Base-by-base conservation (phyloP, 2,888 invertebrate species). In the Maniola hyperantus region DNA sequence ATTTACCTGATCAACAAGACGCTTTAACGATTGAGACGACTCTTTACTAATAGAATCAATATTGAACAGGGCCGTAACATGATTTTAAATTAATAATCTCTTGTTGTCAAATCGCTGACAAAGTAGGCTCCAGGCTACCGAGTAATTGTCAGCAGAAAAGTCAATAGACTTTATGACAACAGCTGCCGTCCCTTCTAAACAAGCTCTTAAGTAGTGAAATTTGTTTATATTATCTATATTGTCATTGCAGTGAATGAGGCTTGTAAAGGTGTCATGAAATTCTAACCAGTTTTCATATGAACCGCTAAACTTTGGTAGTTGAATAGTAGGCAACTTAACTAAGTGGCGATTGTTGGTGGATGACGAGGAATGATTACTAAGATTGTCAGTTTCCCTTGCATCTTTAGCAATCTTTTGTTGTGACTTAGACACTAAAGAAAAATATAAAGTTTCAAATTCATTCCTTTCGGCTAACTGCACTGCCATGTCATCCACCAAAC, bases 251-350 rank as follows among this genome's bases (percentile, higher is more conserved):
- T 55, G 50, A 7, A 78, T 73, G 11, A 76, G 50, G 5, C 36
- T 50, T 10, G 20, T 50, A 15, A 36, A 61, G 0, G 18, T 61
- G 34, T 61, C 61, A 11, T 18, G 61, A 10, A 50, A 61, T 11
- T 61, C 61, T 0, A 75, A 55, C 75, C 76, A 76, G 26, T 71
- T 73, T 1, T 67, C 65, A 63, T 73, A 74, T 6, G 44, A 65
- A 13, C 74, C 76, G 36, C 54, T 60, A 64, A 75, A 51, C 46
- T n/a, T 63, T 11, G 34, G 50, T 13, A 57, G 33, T 18, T 18
- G 36, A 7, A 62, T 18, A 51, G 65, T 61, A n/a, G 44, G 46
- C 6, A 26, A 7, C 42, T 65, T 58, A 20, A 51, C 50, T 36
- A 51, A 18, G 1, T 18, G n/a, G 13, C 60, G 59, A 53, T 69